Evolutionary conservation across 2,888 invertebrate genomes (phyloP), one percentile per base, ranked within the genome.

Genomic region (Hemistola chrysoprasaria): DNA sequence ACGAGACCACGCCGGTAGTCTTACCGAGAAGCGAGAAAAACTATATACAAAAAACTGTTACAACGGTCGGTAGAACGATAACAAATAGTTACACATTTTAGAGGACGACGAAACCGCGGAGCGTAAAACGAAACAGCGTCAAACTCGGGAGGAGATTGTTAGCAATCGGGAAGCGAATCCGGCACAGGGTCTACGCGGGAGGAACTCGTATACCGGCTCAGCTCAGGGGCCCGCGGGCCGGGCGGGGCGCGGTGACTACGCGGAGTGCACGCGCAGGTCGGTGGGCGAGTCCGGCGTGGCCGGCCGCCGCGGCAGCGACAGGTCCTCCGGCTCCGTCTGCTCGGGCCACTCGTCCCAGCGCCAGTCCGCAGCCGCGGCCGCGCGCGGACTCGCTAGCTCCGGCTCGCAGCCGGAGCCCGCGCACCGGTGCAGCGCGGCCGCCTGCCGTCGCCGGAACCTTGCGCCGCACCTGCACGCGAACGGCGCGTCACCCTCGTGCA

Each of bases 281-380:
- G 86, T 81, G 69, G 86, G 86, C 61, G 85, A 87, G 68, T 83
- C 83, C 55, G 87, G 86, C 69, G 87, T 84, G 65, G 81, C 78
- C 69, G 87, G 83, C 54, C 88, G 72, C 56, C 89, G 78, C 37
- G 87, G 87, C 91, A 96, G 93, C 38, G 96, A 96, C 50, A 97
- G 90, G 74, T 97, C 97, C 74, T 97, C 97, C 4, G 97, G 97
- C 76, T 97, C 97, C 1, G 97, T 97, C 86, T 97, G 97, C 75
- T 95, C 96, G 8, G 96, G 96, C 80, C 71, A 86, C 62, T 67
- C 88, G 61, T 82, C 87, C 90, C 83, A 85, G 62, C 83, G 84
- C 81, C 85, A 85, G 59, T 83, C 70, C 56, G 89, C 65, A 50
- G 71, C 71, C 27, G 81, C 63, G 50, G 82, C 56, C 11, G 88